These are phyloP conservation scores for Raja brachyura DNA, from an alignment of 2,113 vertebrate genomes.

Conservation along the genomic window DNA sequence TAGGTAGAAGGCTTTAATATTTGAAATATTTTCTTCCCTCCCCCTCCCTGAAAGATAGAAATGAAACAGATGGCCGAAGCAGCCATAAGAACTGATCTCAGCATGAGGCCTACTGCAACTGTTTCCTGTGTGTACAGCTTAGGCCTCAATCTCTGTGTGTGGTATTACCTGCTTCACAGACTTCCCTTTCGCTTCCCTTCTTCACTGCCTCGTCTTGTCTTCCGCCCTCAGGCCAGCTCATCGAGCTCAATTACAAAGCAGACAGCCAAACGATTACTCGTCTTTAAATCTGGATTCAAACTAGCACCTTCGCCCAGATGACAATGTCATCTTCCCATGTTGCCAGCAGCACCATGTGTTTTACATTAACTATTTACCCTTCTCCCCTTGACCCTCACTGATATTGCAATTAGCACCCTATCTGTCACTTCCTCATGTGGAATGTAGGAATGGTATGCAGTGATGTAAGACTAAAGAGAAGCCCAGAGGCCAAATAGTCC, in stretches of 20 bases:
- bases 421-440: slow-evolving; percentile 31
- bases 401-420: slow-evolving; percentile 34
- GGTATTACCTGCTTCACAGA: slow-evolving; percentile 38
- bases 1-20: neutral
- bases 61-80: slow-evolving; percentile 25
- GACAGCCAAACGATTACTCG: slow-evolving; percentile 1
- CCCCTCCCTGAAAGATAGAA: slow-evolving; percentile 14
- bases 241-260: slow-evolving; percentile 37
- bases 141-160: slow-evolving; percentile 30
- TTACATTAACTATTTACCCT: slow-evolving; percentile 3
- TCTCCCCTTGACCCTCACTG: slow-evolving; percentile 11
- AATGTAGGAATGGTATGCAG: slow-evolving; percentile 4
- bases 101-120: slow-evolving; percentile 31
- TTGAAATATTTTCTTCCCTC: neutral
- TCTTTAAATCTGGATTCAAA: slow-evolving; percentile 26
- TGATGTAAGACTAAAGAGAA: slow-evolving; percentile 28
- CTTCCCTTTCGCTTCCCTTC: slow-evolving; percentile 5
- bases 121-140: slow-evolving; percentile 33
- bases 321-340: slow-evolving; percentile 28
- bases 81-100: slow-evolving; percentile 33
- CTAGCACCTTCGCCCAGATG: neutral
- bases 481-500: slow-evolving; percentile 7
- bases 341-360: slow-evolving; percentile 29
- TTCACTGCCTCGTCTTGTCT: neutral
- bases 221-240: slow-evolving; percentile 30